These are phyloP conservation scores for Cygnus olor DNA, from an alignment of 2,797 vertebrate species.

Conservation along the genomic window DNA sequence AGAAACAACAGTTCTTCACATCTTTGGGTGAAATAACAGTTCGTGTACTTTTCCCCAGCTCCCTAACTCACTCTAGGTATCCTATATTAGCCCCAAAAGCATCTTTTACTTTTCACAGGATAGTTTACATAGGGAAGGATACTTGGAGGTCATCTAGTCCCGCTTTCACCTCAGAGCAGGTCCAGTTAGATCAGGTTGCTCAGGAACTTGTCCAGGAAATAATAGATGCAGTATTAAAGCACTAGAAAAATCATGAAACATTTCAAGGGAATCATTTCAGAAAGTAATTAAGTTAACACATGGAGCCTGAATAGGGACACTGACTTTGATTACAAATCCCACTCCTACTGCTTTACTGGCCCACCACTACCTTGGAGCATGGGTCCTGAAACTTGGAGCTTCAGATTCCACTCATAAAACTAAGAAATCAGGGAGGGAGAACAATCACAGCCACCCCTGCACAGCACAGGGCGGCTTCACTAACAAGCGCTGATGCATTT, in stretches of 20 bases:
- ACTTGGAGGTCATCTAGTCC: neutral
- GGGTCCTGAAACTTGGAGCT: neutral
- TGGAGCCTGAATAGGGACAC: neutral
- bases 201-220: neutral
- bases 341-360: neutral
- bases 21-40: neutral
- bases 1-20: neutral
- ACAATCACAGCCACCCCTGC: neutral
- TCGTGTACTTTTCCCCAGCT: neutral
- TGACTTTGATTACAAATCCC: neutral
- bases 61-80: neutral
- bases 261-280: neutral
- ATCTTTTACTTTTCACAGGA: neutral
- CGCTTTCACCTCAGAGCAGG: neutral
- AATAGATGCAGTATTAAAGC: constrained; percentile 8
- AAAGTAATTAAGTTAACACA: neutral
- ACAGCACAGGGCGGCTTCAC: neutral
- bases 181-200: constrained; percentile 12
- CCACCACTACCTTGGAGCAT: neutral
- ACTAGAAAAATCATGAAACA: neutral
- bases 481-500: neutral
- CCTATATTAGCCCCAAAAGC: neutral
- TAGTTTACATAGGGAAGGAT: neutral
- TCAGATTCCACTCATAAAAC: neutral
- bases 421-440: fast-evolving